Conservation (phyloP, 2,888 invertebrate species). For the Acrobasis suavella region DNA sequence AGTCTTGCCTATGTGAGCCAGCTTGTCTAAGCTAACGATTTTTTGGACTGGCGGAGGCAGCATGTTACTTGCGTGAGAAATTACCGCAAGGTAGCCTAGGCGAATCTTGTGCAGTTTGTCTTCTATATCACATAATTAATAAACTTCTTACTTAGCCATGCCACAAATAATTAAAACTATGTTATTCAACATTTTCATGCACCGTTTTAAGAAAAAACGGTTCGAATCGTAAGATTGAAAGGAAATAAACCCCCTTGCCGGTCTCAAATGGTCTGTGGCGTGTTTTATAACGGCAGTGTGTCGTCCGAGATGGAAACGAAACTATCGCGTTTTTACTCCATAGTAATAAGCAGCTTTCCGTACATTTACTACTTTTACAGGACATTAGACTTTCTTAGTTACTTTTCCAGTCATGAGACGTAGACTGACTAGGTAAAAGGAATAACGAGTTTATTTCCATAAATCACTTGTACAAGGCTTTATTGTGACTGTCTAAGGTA, state of each 20-base stretch:
- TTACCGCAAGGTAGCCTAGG: no score
- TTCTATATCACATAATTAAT: no score
- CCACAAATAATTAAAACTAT: no score
- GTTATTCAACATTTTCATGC: neutral
- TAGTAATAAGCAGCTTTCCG: conserved; percentile 15
- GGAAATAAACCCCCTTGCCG: conserved; percentile 30
- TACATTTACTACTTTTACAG: conserved; percentile 19
- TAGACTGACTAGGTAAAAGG: neutral
- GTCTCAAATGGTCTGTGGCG: conserved; percentile 58
- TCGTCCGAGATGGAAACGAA: conserved; percentile 44
- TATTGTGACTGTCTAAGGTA: no score
- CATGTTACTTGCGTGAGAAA: no score
- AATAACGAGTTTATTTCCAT: no score
- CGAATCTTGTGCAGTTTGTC: no score
- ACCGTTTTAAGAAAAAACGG: neutral
- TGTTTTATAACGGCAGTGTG: conserved; percentile 59
- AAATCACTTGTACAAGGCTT: no score
- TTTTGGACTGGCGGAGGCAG: no score
- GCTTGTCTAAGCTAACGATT: no score
- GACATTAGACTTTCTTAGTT: conserved; percentile 3
- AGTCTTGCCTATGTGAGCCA: no score
- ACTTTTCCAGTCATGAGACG: neutral
- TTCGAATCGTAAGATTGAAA: neutral
- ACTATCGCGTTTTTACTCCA: conserved; percentile 41
- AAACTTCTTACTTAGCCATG: no score